Conservation (phyloP, 2,888 invertebrate species). For the Nasonovia ribisnigri region DNA sequence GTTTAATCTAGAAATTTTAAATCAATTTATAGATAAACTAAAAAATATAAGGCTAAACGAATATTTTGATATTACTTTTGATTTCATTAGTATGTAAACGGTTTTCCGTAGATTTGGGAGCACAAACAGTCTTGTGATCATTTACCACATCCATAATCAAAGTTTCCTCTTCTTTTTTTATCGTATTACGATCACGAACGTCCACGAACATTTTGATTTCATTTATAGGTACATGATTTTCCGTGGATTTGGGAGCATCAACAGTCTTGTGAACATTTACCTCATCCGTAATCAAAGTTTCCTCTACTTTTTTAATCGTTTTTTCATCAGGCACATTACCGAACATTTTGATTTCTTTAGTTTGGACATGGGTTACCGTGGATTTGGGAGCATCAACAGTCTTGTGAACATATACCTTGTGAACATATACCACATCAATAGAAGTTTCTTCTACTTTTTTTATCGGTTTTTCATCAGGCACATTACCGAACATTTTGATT, state of each 20-base stretch:
- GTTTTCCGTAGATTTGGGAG: not conserved
- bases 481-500: not conserved
- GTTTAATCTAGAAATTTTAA: not conserved
- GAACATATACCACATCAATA: not conserved
- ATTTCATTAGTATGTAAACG: not conserved
- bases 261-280: not conserved
- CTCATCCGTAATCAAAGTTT: not conserved
- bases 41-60: not conserved
- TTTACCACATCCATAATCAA: not conserved
- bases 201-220: not conserved
- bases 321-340: not conserved
- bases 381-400: not conserved
- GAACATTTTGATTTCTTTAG: too few species aligned
- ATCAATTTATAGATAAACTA: not conserved
- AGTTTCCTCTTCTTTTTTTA: not conserved
- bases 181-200: not conserved
- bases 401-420: not conserved
- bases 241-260: not conserved
- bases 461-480: not conserved
- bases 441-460: not conserved
- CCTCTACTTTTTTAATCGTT: not conserved
- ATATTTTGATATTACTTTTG: not conserved
- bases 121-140: not conserved
- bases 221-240: not conserved
- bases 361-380: not conserved